Evolutionary conservation across 2,113 vertebrate genomes (phyloP), one percentile per base, ranked within the genome.

Genomic region (Maccullochella peelii): DNA sequence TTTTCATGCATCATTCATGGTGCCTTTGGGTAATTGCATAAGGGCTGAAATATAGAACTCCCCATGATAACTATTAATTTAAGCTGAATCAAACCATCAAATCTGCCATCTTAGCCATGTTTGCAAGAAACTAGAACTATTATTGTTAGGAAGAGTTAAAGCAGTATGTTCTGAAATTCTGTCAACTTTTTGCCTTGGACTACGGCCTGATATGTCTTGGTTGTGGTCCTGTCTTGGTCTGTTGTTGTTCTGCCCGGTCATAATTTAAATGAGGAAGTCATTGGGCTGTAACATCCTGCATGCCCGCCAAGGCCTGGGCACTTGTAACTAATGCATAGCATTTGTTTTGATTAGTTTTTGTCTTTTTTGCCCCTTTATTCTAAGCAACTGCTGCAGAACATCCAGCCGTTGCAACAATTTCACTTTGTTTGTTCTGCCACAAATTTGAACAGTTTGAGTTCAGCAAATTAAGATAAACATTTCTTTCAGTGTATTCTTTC

Each of bases 261-360:
- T 92, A 85, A 89, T 89, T 91, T 80, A 92, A 93, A 91, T 90
- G 85, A 89, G 85, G 86, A 87, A 91, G 80, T 87, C 90, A 78
- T 42, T 91, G 91, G 90, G 83, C 87, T 84, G 89, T 79, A 80
- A 87, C 92, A 79, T 78, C 77, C 79, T 36, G 77, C 77, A 12
- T 59, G 63, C 54, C 61, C 65, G 86, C 89, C 91, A 87, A 85
- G 79, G 75, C 65, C 87, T 21, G 80, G 79, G 77, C 81, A 75
- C 81, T 79, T 84, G 79, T 78, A 85, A 85, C 88, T 88, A 90
- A 91, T 89, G 73, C 89, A 66, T 57, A 27, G 75, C 87, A 92
- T 92, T 92, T 89, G 57, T 90, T 91, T 89, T 91, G 86, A 93
- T 92, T 89, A 84, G n/a, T 73, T 85, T 84, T 72, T 73, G 52